Base-by-base conservation (phyloP, 1,140 invertebrate species). In the Brachionus paranguensis region DNA sequence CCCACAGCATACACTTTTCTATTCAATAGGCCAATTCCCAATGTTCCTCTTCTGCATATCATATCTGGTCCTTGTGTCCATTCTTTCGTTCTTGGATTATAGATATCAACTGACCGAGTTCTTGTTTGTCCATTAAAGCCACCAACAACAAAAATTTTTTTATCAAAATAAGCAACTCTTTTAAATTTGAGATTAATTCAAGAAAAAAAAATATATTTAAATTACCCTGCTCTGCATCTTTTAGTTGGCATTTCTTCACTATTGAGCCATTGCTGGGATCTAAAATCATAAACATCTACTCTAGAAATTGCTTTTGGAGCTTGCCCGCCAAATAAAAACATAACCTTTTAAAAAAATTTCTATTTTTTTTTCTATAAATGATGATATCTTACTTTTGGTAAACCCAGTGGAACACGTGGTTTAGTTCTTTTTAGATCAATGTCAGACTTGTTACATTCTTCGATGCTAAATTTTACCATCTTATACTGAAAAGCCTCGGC, bases 1-100 rank as follows among this genome's bases (percentile, higher is more conserved):
- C 96, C 96, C n/a, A 96, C 95, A 10, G 96, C 96, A 89, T 98
- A 98, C 2, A 98, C 90, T 27, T 98, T 91, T 89, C 98, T 96
- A 90, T 96, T 97, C 17, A 89, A 86, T 10, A 93, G 91, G 86
- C 92, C 92, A 10, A 92, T 92, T 12, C 94, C 93, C 86, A 95
- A 95, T 87, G 95, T 95, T 87, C 94, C 95, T 50, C 94, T 90
- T 1, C 93, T 93, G 86, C 92, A 93, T 88, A 93, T 93, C 95
- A 96, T 95, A 87, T 94, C 93, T 88, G 92, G 45, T 88, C 92
- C 92, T 89, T 92, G 68, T 88, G 92, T 88, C 94, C 94, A 89
- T 87, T 91, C 85, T 87, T 91, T 85, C 0, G 90, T 91, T n/a
- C 92, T 91, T 1, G 93, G 93, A 88, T 93, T 93, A 87, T 92